These are phyloP conservation scores for Pangasius mekongensis DNA, from an alignment of 2,797 vertebrate genomes.

Conservation along the genomic window DNA sequence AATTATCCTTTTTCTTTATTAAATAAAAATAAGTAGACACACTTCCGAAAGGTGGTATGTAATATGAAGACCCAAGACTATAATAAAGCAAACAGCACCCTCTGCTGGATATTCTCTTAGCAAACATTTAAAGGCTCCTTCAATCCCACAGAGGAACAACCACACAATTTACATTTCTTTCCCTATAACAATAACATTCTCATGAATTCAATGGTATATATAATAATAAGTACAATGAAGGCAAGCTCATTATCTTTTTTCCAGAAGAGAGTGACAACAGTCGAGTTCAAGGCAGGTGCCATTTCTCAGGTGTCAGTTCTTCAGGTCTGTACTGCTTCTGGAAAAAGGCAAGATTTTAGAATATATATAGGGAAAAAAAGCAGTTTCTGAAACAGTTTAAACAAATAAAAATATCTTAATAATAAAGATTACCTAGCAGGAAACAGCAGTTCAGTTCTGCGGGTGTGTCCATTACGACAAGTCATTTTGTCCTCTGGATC, in stretches of 20 bases:
- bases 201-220: not conserved
- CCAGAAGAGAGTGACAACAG: not conserved
- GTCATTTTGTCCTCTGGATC: constrained; percentile 69
- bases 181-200: not conserved
- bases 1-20: not conserved
- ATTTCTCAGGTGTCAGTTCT: not conserved
- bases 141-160: not conserved
- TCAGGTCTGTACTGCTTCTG: not conserved
- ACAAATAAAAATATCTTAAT: not conserved
- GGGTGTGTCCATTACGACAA: constrained; percentile 66
- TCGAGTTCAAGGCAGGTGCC: not conserved
- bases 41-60: not conserved
- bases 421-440: constrained; percentile 67
- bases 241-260: not conserved
- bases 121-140: not conserved
- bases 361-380: not conserved
- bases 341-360: not conserved
- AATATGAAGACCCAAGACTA: not conserved
- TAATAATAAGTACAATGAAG: too few species aligned
- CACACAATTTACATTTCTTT: not conserved
- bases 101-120: constrained; percentile 8
- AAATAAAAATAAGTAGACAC: not conserved
- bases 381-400: not conserved
- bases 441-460: constrained; percentile 71
- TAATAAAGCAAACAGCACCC: not conserved